Evolutionary conservation across 2,797 vertebrate species (phyloP).

Genomic region (Toxotes lorentzi): DNA sequence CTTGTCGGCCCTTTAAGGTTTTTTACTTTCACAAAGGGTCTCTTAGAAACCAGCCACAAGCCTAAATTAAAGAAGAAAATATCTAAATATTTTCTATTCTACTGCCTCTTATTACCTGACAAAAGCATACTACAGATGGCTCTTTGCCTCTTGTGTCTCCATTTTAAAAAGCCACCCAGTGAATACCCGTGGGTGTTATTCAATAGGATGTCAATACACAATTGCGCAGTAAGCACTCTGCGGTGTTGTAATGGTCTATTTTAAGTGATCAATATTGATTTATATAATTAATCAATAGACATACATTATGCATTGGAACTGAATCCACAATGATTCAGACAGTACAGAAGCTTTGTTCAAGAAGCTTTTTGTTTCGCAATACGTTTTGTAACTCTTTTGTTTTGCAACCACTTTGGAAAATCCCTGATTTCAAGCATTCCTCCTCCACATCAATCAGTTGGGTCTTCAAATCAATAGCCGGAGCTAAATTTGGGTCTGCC

Average conservation of each 20-base stretch:
- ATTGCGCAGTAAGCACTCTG: constrained; percentile 51
- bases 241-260: constrained; percentile 49
- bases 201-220: constrained; percentile 42
- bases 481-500: constrained; percentile 61
- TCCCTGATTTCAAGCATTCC: constrained; percentile 54
- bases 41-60: too few species aligned
- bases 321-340: background rate
- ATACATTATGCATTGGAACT: constrained; percentile 21
- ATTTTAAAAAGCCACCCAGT: constrained; percentile 49
- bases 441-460: constrained; percentile 49
- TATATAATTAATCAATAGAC: constrained; percentile 37
- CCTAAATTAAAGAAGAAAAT: background rate
- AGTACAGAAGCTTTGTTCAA: constrained; percentile 8
- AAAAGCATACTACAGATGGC: constrained; percentile 19
- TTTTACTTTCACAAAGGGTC: too few species aligned
- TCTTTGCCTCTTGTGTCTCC: constrained; percentile 38
- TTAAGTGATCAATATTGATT: constrained; percentile 52
- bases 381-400: constrained; percentile 19
- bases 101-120: background rate
- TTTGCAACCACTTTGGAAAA: constrained; percentile 37
- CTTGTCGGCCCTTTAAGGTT: too few species aligned
- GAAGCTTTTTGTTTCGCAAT: background rate
- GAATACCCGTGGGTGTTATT: constrained; percentile 42
- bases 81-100: background rate
- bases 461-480: constrained; percentile 52